Conservation (phyloP, 2,113 vertebrate species). For the Phaetusa simplex region DNA sequence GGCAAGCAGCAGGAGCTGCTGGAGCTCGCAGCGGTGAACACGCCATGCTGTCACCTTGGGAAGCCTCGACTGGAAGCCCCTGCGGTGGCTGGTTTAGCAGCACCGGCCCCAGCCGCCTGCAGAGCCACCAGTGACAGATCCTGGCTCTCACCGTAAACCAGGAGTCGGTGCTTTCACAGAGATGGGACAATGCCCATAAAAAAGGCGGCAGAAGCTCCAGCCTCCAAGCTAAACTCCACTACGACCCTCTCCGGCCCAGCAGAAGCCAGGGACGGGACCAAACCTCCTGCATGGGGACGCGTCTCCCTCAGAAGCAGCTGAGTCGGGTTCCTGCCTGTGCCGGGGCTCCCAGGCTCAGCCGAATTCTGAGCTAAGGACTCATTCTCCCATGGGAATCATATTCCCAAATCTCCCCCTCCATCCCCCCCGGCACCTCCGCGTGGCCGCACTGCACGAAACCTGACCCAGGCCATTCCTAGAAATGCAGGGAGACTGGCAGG, state of each 20-base stretch:
- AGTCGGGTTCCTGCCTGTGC: background rate
- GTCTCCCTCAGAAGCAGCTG: background rate
- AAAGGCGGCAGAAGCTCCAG: background rate
- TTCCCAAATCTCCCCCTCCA: background rate
- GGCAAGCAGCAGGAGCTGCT: background rate
- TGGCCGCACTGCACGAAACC: background rate
- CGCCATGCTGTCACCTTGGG: background rate
- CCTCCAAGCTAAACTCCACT: background rate
- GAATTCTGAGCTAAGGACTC: background rate
- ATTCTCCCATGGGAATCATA: conserved; percentile 9
- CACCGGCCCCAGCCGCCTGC: background rate
- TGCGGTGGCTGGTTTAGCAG: background rate
- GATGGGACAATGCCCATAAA: background rate
- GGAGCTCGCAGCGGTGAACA: background rate
- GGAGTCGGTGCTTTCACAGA: background rate
- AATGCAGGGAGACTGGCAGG: background rate
- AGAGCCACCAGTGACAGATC: background rate
- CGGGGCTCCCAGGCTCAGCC: background rate
- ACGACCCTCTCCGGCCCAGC: background rate
- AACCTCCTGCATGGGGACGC: background rate
- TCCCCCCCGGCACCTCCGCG: background rate
- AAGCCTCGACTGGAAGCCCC: background rate
- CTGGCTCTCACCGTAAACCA: background rate
- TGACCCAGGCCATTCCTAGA: background rate
- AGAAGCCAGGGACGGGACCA: background rate